phyloP scores from a whole-genome alignment of 2,113 vertebrate species.

The Dendropsophus ebraccatus region DNA sequence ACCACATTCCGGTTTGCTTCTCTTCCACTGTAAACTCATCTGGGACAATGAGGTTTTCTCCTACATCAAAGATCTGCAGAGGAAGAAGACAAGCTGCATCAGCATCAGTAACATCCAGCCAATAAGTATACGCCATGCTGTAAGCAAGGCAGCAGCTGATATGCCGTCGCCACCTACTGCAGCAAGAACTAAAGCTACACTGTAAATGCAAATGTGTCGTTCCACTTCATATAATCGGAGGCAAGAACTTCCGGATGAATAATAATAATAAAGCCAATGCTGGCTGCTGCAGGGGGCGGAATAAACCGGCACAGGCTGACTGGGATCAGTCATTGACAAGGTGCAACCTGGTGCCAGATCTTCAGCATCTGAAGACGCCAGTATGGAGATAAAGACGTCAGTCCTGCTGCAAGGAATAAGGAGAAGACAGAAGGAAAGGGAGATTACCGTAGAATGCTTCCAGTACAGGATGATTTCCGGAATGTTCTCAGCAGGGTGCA shows the following conservation, averaged over 20 bases:
- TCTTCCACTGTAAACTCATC: constrained; percentile 97
- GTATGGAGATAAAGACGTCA: too few relatives aligned
- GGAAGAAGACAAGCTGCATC: constrained; percentile 25
- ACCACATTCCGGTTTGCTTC: constrained; percentile 93
- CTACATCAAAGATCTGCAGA: constrained; percentile 92
- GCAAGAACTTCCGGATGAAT: neutral
- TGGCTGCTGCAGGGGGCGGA: constrained; percentile 14
- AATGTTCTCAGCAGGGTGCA: constrained; percentile 92
- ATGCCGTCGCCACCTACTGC: neutral
- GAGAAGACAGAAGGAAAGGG: neutral
- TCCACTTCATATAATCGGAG: neutral
- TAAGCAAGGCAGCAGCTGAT: neutral
- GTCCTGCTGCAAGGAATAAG: neutral
- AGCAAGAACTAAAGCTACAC: neutral
- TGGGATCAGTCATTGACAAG: constrained; percentile 5
- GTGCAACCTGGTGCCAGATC: neutral
- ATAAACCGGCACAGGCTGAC: constrained; percentile 29
- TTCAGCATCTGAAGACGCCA: neutral
- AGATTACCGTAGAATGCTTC: constrained; percentile 93
- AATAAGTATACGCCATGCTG: constrained; percentile 28
- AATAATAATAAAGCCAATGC: neutral
- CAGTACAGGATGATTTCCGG: constrained; percentile 97
- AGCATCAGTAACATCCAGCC: neutral
- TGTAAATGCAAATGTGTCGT: neutral
- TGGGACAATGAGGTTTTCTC: constrained; percentile 90